Percentiles rank a stretch among this genome's conserved stretches.
Evolutionary conservation across 2,113 vertebrate genomes (phyloP).

Genomic region (Laterallus jamaicensis): DNA sequence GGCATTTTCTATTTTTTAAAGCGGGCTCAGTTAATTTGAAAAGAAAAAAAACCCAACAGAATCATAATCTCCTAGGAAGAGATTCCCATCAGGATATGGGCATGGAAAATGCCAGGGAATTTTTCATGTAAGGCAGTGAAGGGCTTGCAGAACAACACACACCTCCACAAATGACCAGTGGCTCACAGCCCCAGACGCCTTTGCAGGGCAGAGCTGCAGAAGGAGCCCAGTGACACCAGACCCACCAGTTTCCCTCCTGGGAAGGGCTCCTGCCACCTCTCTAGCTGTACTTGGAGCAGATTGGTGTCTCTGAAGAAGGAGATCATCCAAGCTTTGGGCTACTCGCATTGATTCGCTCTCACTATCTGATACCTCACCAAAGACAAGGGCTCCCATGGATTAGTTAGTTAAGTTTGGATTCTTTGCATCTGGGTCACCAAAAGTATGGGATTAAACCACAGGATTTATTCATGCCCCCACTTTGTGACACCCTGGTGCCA

Average conservation of each 20-base stretch:
- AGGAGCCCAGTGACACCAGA: not conserved
- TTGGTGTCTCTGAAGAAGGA: not conserved
- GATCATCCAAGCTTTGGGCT: not conserved
- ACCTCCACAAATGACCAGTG: not conserved
- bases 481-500: accelerated
- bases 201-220: not conserved
- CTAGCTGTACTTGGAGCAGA: accelerated
- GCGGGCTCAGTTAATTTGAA: conserved; percentile 33
- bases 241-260: not conserved
- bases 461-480: accelerated
- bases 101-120: not conserved
- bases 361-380: not conserved
- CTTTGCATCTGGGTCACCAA: not conserved
- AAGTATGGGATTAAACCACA: accelerated
- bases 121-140: not conserved
- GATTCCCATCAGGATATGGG: not conserved
- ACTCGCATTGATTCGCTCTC: accelerated
- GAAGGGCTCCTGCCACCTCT: not conserved
- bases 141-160: not conserved
- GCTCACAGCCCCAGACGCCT: accelerated
- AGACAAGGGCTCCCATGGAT: not conserved
- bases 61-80: not conserved
- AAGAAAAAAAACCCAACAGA: not conserved
- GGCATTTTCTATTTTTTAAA: not conserved
- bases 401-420: not conserved